Conservation (phyloP, 2,113 vertebrate genomes). For the Jacana jacana region DNA sequence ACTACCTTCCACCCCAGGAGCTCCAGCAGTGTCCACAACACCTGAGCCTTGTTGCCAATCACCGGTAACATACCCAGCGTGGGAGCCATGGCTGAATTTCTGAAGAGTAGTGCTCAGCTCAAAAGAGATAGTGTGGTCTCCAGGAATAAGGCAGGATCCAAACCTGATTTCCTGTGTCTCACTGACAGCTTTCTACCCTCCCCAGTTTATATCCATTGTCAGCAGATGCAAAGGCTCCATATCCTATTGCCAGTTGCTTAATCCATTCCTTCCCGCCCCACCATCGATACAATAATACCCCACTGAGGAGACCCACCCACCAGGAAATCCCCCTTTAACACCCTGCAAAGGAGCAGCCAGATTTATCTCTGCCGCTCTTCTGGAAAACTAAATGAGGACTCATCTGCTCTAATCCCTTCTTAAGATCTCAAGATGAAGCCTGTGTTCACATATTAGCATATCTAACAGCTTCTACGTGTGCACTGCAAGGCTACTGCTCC, state of each 20-base stretch:
- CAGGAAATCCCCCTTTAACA: constrained; percentile 55
- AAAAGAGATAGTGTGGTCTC: background rate
- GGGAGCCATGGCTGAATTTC: background rate
- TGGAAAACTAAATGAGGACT: constrained; percentile 42
- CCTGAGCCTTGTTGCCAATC: background rate
- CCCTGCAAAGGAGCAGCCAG: constrained; percentile 45
- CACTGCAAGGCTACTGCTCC: background rate
- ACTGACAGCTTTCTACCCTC: background rate
- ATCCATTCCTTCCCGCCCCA: constrained; percentile 49
- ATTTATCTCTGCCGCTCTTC: constrained; percentile 8
- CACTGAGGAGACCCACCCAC: constrained; percentile 41
- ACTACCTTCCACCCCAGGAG: background rate
- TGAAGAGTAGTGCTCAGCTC: background rate
- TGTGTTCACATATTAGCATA: constrained; percentile 15
- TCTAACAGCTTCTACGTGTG: background rate
- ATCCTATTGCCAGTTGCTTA: constrained; percentile 4
- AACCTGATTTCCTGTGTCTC: background rate
- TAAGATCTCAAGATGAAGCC: constrained; percentile 6
- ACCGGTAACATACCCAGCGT: accelerated
- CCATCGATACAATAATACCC: background rate
- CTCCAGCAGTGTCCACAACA: background rate
- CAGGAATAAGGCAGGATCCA: background rate
- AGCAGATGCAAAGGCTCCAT: background rate
- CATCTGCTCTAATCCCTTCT: constrained; percentile 48
- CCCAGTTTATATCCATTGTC: background rate